Conservation (phyloP, 2,113 vertebrate species). For the Cettia cetti region DNA sequence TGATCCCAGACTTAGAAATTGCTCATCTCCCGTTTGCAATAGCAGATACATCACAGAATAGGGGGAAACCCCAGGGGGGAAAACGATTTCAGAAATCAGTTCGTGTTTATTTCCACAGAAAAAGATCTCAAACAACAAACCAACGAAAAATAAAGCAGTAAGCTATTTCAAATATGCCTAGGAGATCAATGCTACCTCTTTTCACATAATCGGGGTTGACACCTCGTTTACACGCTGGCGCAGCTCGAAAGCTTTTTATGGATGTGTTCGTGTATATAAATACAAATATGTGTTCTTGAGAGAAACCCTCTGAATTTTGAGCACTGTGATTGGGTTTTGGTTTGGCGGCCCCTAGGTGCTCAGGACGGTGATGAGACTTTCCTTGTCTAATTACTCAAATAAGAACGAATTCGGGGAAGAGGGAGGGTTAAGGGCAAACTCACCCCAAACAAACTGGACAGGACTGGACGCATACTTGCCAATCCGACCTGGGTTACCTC, state of each 20-base stretch:
- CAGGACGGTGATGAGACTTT: neutral
- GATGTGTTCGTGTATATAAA: neutral
- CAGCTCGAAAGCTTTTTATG: neutral
- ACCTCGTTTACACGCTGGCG: neutral
- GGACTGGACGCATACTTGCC: neutral
- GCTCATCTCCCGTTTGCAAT: neutral
- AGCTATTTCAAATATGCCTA: neutral
- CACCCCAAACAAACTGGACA: neutral
- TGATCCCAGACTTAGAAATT: neutral
- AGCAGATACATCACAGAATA: neutral
- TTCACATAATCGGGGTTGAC: neutral
- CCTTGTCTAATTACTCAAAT: neutral
- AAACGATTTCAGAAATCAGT: neutral
- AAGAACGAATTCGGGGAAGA: neutral
- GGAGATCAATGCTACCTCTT: neutral
- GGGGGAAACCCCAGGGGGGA: neutral
- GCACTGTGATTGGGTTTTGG: neutral
- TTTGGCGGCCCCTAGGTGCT: neutral
- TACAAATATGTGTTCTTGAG: neutral
- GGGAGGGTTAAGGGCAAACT: neutral
- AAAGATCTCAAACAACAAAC: neutral
- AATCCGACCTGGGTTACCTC: neutral
- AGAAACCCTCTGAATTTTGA: neutral
- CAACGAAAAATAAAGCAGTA: neutral
- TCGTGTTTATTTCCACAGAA: neutral